Percentiles rank a stretch among this genome's conserved stretches.
These are phyloP conservation scores for Augiades crinisus DNA, from an alignment of 2,888 invertebrate genomes.

Conservation along the genomic window DNA sequence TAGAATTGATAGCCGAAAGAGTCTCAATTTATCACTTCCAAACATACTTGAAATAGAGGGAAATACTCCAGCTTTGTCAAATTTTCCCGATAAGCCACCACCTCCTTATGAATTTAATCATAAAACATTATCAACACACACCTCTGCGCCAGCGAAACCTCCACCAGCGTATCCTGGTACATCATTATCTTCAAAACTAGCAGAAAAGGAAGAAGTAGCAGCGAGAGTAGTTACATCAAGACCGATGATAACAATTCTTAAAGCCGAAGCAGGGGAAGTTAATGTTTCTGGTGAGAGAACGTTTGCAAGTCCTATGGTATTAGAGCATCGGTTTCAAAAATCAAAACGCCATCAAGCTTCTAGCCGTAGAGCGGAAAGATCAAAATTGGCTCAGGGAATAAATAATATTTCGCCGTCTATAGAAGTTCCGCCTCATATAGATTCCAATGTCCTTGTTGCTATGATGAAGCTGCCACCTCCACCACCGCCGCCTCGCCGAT, in stretches of 20 bases:
- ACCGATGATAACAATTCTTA: conserved; percentile 88
- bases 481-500: conserved; percentile 77
- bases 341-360: conserved; percentile 74
- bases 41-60: conserved; percentile 68
- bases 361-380: conserved; percentile 83
- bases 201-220: conserved; percentile 84
- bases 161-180: conserved; percentile 86
- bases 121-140: conserved; percentile 72
- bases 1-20: conserved; percentile 83
- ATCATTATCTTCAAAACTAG: conserved; percentile 44
- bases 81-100: conserved; percentile 80
- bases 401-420: conserved; percentile 71
- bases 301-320: conserved; percentile 74
- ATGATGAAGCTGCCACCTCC: conserved; percentile 84
- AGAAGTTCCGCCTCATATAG: conserved; percentile 62
- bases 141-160: conserved; percentile 67
- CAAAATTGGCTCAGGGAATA: conserved; percentile 78
- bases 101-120: conserved; percentile 86
- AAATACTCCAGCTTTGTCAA: conserved; percentile 42
- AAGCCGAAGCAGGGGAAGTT: conserved; percentile 88
- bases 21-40: conserved; percentile 67
- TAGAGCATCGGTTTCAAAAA: conserved; percentile 74
- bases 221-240: conserved; percentile 89
- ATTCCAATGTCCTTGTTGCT: conserved; percentile 79
- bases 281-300: conserved; percentile 82